A percentile compares a stretch with the other conserved stretches of the same genome.
Conservation (phyloP, 2,888 invertebrate species). For the Tipula confusa region DNA sequence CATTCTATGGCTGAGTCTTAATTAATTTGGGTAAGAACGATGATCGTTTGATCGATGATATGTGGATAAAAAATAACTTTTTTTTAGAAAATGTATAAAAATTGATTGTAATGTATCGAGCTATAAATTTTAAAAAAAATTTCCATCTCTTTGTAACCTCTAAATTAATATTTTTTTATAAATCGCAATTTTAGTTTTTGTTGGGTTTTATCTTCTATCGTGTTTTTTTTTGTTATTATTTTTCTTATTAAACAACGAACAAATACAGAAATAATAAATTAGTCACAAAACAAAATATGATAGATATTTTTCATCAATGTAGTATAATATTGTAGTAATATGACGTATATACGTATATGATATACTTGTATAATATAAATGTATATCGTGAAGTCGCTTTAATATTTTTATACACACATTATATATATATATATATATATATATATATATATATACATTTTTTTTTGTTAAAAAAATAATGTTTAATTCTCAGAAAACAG, state of each 20-base stretch:
- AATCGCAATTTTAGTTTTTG: constrained; percentile 3
- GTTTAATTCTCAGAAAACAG: constrained; percentile 9
- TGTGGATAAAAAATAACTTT: background rate
- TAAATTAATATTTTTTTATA: background rate
- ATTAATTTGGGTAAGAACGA: background rate
- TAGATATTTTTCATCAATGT: constrained; percentile 25
- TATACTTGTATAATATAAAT: background rate
- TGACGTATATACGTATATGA: background rate
- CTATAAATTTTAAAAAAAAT: background rate
- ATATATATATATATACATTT: too few species aligned
- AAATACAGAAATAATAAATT: constrained; percentile 25
- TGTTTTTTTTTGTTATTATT: background rate
- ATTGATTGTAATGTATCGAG: background rate
- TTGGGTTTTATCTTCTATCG: constrained; percentile 3
- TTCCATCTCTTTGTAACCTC: background rate
- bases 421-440: too few species aligned
- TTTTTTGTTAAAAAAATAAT: constrained; percentile 20
- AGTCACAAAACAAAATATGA: constrained; percentile 25
- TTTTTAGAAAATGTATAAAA: background rate
- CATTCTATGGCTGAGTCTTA: background rate
- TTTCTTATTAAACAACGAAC: constrained; percentile 25
- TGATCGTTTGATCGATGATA: background rate
- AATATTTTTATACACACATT: background rate
- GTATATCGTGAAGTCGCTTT: constrained; percentile 3
- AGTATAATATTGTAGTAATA: background rate